Evolutionary conservation across 2,113 vertebrate genomes (phyloP).

Genomic region (Bothrops jararaca): DNA sequence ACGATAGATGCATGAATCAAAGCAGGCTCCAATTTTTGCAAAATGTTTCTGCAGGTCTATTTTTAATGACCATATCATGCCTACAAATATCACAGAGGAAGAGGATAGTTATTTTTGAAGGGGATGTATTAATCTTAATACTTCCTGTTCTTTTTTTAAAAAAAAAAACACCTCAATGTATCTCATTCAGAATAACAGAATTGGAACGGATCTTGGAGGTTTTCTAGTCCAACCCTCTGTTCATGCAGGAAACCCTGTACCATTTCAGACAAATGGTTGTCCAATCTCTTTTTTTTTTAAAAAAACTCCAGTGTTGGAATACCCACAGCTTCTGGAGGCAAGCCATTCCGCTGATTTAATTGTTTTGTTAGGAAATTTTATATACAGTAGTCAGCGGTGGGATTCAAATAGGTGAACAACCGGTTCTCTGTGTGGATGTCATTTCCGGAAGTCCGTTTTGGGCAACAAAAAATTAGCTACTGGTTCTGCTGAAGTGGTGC

Average conservation of each 20-base stretch:
- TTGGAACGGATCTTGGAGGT: background rate
- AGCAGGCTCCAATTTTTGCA: background rate
- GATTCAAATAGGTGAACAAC: too few relatives aligned
- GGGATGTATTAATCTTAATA: background rate
- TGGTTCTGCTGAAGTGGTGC: too few relatives aligned
- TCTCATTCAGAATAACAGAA: background rate
- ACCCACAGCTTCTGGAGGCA: background rate
- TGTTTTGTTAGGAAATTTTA: background rate
- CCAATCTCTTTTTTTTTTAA: background rate
- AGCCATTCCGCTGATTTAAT: background rate
- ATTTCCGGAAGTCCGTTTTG: too few relatives aligned
- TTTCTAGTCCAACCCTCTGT: background rate
- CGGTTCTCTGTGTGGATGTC: too few relatives aligned
- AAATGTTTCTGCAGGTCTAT: background rate
- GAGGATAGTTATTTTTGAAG: background rate
- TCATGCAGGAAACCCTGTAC: background rate
- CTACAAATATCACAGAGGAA: background rate
- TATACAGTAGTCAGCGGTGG: too few relatives aligned
- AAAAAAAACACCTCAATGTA: background rate
- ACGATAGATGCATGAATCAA: background rate
- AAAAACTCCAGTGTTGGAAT: background rate
- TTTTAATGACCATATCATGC: background rate
- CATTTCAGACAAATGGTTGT: background rate
- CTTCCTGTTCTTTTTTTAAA: background rate
- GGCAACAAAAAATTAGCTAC: too few relatives aligned